Base-by-base conservation (phyloP, 2,797 vertebrate species). In the Notolabrus celidotus region DNA sequence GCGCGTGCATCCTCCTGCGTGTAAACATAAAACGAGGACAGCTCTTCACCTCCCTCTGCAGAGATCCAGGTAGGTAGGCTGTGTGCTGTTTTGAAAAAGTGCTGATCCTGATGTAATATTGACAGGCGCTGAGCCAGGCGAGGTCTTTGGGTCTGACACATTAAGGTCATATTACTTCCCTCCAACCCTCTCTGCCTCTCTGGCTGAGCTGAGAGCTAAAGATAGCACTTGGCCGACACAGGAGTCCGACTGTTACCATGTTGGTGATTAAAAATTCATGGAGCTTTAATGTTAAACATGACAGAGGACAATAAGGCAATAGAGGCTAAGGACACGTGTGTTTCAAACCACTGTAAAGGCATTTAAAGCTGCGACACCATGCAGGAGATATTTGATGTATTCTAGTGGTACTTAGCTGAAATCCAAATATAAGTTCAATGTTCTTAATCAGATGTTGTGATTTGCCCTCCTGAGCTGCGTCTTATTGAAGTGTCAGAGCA, bases 111-210 rank as follows among this genome's bases (percentile, higher is more conserved):
- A 85, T 83, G 88, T 88, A 82, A 81, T 89, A 90, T 90, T 84
- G 89, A 88, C 88, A 85, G 91, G 65, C 54, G 64, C 82, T 77
- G 87, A 88, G 85, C 86, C 88, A 71, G 80, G 38, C 36, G 20
- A 82, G 87, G 85, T 85, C 86, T 80, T 49, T 50, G 62, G 84
- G 61, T 66, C 84, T 84, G 92, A 93, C 90, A 92, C 90, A 86
- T 91, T 93, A 93, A 94, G 93, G 94, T 93, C 90, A 92, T 87
- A 82, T 87, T 86, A 84, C 87, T 69, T 77, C 71, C 39, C 79
- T 60, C 67, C 63, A 82, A 76, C 84, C n/a, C 78, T 54, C 65
- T 71, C 63, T 60, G 75, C 79, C 59, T 53, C 47, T 77, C 57
- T 57, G 71, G 61, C 86, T 31, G 59, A 67, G 72, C 58, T 0